phyloP scores from a whole-genome alignment of 2,888 invertebrate genomes.

The Eristalinus sepulchralis region DNA sequence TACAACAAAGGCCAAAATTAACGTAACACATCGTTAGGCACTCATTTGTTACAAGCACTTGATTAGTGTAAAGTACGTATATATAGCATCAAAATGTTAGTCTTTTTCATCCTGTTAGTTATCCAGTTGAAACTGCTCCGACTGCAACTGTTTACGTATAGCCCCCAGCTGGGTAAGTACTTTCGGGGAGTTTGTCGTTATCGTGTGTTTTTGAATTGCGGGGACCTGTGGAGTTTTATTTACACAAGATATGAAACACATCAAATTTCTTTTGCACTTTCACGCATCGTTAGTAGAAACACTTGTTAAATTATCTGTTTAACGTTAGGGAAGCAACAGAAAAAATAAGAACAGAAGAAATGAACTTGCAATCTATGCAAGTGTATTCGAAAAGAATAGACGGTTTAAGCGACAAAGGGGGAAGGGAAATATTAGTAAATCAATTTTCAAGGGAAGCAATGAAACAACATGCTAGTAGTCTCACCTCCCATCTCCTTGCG shows the following conservation, averaged over 20 bases:
- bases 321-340: neutral
- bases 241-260: constrained; percentile 74
- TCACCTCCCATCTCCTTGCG: constrained; percentile 82
- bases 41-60: constrained; percentile 54
- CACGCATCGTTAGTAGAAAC: neutral
- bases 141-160: constrained; percentile 85
- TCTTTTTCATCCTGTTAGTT: constrained; percentile 11
- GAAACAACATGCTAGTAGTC: constrained; percentile 9
- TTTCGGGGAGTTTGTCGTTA: constrained; percentile 78
- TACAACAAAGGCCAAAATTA: constrained; percentile 11
- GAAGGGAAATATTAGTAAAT: neutral
- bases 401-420: neutral
- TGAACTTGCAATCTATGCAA: neutral
- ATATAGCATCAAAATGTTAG: neutral
- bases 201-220: constrained; percentile 82
- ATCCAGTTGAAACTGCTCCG: constrained; percentile 85
- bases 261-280: constrained; percentile 9
- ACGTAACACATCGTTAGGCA: constrained; percentile 56
- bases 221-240: constrained; percentile 81
- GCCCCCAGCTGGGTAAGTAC: constrained; percentile 87
- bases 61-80: constrained; percentile 22
- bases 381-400: neutral
- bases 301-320: neutral
- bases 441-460: neutral
- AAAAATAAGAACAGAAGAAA: neutral